phyloP scores from a whole-genome alignment of 92 coral and sea anemone species.

The Galaxea fascicularis region DNA sequence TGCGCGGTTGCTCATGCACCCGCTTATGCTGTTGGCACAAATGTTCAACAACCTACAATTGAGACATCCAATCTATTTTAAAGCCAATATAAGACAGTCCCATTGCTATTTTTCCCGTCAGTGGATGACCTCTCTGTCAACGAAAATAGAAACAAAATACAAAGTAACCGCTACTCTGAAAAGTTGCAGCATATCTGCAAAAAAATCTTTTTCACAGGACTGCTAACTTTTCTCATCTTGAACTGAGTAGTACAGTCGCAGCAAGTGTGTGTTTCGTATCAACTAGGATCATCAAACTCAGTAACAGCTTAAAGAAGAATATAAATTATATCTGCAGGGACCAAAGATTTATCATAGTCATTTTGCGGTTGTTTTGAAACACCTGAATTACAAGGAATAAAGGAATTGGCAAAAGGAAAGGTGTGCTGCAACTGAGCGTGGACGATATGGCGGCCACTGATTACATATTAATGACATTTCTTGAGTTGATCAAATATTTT shows the following conservation, averaged over 20 bases:
- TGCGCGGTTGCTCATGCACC: conserved; percentile 18
- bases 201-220: neutral
- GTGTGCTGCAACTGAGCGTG: neutral
- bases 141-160: neutral
- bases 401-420: conserved; percentile 12
- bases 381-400: conserved; percentile 9
- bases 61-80: conserved; percentile 5
- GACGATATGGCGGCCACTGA: neutral
- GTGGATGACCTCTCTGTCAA: neutral
- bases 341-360: conserved; percentile 3
- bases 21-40: conserved; percentile 11
- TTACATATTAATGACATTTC: neutral
- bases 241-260: neutral
- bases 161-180: neutral
- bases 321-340: conserved; percentile 6
- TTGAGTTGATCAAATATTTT: conserved; percentile 15
- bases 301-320: neutral
- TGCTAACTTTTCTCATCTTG: neutral
- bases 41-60: conserved; percentile 17
- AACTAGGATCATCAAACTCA: neutral
- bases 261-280: neutral
- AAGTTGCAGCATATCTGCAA: neutral
- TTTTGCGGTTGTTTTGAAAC: conserved; percentile 8
- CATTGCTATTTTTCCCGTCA: neutral
- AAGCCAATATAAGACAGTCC: neutral